A percentile compares a stretch with the other conserved stretches of the same genome.
Evolutionary conservation across 2,888 invertebrate species (phyloP).

Genomic region (Cantharis flavilabris): DNA sequence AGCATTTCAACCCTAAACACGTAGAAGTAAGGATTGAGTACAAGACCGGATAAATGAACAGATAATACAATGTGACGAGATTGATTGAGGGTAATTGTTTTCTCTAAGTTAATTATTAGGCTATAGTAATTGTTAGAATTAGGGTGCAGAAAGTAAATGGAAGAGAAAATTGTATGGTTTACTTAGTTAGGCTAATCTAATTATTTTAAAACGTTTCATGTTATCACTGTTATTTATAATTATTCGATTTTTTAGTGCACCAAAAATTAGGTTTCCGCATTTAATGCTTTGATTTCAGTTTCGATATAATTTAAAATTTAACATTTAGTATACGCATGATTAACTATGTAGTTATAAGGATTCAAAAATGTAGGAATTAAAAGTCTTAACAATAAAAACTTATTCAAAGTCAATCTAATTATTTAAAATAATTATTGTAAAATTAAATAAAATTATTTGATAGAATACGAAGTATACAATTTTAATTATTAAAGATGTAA

Average conservation of each 20-base stretch:
- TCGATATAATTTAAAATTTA: not conserved
- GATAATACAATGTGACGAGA: constrained; percentile 37
- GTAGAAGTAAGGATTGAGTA: constrained; percentile 32
- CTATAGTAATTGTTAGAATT: constrained; percentile 32
- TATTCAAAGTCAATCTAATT: too few species aligned
- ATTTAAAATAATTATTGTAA: too few species aligned
- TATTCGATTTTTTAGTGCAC: not conserved
- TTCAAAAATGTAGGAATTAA: too few species aligned
- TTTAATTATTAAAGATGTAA: too few species aligned
- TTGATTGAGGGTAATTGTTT: constrained; percentile 37
- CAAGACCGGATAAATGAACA: constrained; percentile 28
- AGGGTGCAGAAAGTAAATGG: constrained; percentile 25
- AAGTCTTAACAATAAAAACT: too few species aligned
- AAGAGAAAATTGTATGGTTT: constrained; percentile 25
- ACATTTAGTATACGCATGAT: not conserved
- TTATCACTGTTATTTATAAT: not conserved
- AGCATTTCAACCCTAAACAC: constrained; percentile 30
- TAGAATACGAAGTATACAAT: too few species aligned
- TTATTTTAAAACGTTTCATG: constrained; percentile 4
- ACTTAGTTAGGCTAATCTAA: constrained; percentile 17
- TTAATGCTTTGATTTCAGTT: not conserved
- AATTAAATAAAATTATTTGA: too few species aligned
- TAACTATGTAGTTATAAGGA: too few species aligned
- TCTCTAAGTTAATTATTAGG: constrained; percentile 34
- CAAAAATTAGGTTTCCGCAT: not conserved